Conservation (phyloP, 2,797 vertebrate genomes). For the Columba guinea region DNA sequence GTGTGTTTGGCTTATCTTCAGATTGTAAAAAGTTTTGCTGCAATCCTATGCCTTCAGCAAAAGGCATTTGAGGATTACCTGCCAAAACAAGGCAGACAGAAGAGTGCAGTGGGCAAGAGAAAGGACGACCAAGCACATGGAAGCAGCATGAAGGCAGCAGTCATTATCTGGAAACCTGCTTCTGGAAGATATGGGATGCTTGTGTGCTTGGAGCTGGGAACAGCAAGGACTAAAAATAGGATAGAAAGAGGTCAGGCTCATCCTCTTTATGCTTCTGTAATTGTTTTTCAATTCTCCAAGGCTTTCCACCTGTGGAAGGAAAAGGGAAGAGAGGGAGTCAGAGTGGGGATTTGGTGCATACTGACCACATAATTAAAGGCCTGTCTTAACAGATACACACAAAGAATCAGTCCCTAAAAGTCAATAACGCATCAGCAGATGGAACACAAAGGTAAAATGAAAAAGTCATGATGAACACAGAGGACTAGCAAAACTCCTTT, state of each 20-base stretch:
- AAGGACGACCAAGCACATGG: background rate
- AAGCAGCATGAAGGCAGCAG: background rate
- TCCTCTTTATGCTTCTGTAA: background rate
- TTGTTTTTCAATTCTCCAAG: background rate
- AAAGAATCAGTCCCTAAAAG: background rate
- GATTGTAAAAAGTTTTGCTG: background rate
- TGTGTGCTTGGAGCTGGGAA: background rate
- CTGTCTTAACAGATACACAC: background rate
- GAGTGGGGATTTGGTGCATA: background rate
- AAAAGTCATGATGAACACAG: background rate
- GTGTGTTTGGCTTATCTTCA: background rate
- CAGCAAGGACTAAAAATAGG: background rate
- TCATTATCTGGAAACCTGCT: background rate
- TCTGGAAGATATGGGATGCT: background rate
- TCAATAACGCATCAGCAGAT: background rate
- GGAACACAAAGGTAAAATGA: background rate
- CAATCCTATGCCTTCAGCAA: background rate
- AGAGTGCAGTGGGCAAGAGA: background rate
- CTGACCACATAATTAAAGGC: background rate
- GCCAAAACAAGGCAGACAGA: background rate
- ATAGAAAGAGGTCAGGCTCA: background rate
- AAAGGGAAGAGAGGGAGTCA: background rate
- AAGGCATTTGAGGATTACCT: background rate
- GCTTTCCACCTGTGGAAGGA: background rate
- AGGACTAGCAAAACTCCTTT: background rate